Evolutionary conservation across 1,140 invertebrate genomes (phyloP).

Genomic region (Ceratosolen fusciceps): DNA sequence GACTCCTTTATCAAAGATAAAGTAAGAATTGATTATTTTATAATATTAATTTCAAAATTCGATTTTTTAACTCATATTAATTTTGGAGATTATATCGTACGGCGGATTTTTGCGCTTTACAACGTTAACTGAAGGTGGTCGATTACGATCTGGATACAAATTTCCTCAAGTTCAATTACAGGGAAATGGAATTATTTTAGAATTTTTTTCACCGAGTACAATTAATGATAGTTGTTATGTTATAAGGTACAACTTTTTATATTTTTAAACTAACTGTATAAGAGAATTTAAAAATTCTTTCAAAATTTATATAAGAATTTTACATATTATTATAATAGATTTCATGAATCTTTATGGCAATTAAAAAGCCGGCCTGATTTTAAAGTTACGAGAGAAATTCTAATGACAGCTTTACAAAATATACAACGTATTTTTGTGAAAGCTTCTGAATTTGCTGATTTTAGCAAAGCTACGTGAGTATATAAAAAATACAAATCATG

Average conservation of each 20-base stretch:
- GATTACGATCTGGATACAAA: slow-evolving; percentile 74
- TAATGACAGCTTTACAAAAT: slow-evolving; percentile 93
- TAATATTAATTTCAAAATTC: slow-evolving; percentile 4
- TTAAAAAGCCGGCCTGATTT: slow-evolving; percentile 75
- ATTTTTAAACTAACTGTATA: neutral
- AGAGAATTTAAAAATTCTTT: neutral
- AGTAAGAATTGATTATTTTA: slow-evolving; percentile 64
- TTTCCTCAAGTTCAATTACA: slow-evolving; percentile 90
- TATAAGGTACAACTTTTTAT: slow-evolving; percentile 71
- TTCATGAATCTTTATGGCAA: slow-evolving; percentile 78
- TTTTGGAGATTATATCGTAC: slow-evolving; percentile 79
- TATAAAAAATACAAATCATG: neutral
- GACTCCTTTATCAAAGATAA: slow-evolving; percentile 88
- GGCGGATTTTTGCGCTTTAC: slow-evolving; percentile 90
- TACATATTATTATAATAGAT: slow-evolving; percentile 57
- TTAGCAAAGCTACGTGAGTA: slow-evolving; percentile 75
- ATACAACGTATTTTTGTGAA: slow-evolving; percentile 85
- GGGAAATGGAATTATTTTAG: slow-evolving; percentile 84
- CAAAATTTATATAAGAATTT: neutral
- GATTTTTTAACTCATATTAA: neutral
- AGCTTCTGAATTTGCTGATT: slow-evolving; percentile 80
- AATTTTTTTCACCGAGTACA: slow-evolving; percentile 76
- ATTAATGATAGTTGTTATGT: slow-evolving; percentile 73
- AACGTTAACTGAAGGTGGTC: slow-evolving; percentile 78
- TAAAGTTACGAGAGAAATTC: slow-evolving; percentile 79